Conservation (phyloP, 2,888 invertebrate species). For the Nemoura dubitans region DNA sequence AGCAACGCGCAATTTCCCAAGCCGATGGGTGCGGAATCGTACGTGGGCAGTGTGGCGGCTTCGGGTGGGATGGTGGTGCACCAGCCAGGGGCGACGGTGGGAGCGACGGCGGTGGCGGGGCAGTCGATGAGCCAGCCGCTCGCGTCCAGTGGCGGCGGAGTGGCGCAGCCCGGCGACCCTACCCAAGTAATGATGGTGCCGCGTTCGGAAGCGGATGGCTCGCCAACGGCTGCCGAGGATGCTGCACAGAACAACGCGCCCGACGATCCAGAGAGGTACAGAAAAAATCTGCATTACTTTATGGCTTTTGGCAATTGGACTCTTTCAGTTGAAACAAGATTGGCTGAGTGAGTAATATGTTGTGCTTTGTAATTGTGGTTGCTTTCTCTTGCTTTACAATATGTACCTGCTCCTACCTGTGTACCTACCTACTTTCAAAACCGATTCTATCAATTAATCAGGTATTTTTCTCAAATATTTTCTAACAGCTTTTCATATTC, state of each 20-base stretch:
- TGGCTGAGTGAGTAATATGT: no score
- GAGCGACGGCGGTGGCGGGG: neutral
- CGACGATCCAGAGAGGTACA: slow-evolving; percentile 42
- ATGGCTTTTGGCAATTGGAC: no score
- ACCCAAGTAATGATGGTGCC: neutral
- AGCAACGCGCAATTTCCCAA: neutral
- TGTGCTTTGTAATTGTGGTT: no score
- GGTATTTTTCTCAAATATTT: no score
- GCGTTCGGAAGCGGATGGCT: slow-evolving; percentile 1
- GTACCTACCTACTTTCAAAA: no score
- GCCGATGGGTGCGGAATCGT: neutral
- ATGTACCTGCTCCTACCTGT: no score
- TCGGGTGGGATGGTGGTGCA: neutral
- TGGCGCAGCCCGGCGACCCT: slow-evolving; percentile 18
- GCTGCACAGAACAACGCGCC: neutral
- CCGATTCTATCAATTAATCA: no score
- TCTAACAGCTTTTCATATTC: no score
- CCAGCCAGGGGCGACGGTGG: neutral
- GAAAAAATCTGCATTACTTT: neutral
- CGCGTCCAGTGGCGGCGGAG: neutral
- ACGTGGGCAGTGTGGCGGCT: neutral
- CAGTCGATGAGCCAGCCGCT: neutral
- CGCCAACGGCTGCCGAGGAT: slow-evolving; percentile 24
- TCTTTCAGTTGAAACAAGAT: no score
- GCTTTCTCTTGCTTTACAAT: no score